Percentiles rank a stretch among this genome's conserved stretches.
Conservation (phyloP, 2,888 invertebrate species). For the Argynnis bischoffii region DNA sequence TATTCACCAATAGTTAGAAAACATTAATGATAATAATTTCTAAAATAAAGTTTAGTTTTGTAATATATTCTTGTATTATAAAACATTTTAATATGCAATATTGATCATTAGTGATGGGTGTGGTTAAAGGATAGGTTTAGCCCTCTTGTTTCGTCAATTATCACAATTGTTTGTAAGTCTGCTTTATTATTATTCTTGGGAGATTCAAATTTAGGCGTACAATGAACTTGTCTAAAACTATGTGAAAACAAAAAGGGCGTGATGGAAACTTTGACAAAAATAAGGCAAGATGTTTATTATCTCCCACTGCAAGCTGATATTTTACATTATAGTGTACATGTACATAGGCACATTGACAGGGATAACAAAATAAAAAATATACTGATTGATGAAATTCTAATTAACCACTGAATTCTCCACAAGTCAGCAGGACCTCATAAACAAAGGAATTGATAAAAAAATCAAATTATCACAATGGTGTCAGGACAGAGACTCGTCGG, state of each 20-base stretch:
- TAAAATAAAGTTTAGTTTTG: neutral
- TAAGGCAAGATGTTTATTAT: conserved; percentile 79
- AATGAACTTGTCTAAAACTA: conserved; percentile 28
- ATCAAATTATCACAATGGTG: conserved; percentile 53
- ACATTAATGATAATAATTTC: no score
- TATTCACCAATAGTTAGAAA: no score
- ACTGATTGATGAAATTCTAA: conserved; percentile 78
- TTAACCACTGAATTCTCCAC: conserved; percentile 80
- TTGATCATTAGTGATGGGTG: conserved; percentile 11
- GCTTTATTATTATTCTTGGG: conserved; percentile 38
- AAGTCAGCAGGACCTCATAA: conserved; percentile 79
- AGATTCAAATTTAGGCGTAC: conserved; percentile 37
- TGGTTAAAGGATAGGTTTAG: conserved; percentile 50
- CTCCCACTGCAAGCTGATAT: conserved; percentile 75
- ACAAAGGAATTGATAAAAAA: conserved; percentile 79
- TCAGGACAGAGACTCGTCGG: conserved; percentile 47
- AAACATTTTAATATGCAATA: neutral
- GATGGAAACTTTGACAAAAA: conserved; percentile 70
- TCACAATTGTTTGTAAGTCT: conserved; percentile 23
- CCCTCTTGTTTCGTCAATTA: conserved; percentile 62
- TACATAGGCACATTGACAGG: conserved; percentile 77
- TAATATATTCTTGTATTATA: neutral
- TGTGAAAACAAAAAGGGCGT: conserved; percentile 50
- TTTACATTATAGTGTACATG: conserved; percentile 74
- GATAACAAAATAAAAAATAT: conserved; percentile 81